Conservation (phyloP, 2,113 vertebrate genomes). For the Gavialis gangeticus region DNA sequence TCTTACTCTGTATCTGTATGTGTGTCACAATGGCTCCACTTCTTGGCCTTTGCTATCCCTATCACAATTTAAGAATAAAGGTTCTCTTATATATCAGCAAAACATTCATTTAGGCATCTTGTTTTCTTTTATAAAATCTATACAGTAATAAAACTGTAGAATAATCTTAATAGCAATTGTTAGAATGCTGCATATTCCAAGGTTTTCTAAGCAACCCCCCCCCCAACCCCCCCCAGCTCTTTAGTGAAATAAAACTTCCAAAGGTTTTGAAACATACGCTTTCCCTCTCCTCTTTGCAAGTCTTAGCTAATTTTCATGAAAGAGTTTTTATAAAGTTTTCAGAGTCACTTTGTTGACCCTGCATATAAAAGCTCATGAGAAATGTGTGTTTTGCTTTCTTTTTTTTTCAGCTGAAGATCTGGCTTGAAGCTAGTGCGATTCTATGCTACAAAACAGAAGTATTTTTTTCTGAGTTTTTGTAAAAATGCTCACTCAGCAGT, state of each 20-base stretch:
- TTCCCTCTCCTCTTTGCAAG: background rate
- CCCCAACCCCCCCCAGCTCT: too few species aligned
- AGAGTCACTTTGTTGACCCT: constrained; percentile 9
- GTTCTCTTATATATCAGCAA: background rate
- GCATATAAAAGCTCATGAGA: constrained; percentile 21
- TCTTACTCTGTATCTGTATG: too few species aligned
- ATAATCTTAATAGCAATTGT: background rate
- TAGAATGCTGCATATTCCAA: background rate
- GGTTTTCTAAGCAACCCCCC: background rate
- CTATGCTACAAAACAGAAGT: background rate
- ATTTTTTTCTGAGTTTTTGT: background rate
- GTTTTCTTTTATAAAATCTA: background rate
- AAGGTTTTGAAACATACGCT: constrained; percentile 10
- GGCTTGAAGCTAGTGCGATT: background rate
- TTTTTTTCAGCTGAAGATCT: background rate
- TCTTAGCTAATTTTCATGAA: constrained; percentile 15
- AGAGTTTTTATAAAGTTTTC: constrained; percentile 10
- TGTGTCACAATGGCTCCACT: background rate
- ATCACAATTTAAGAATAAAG: background rate
- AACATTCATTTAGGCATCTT: background rate
- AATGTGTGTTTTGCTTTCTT: constrained; percentile 16
- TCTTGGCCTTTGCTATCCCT: background rate
- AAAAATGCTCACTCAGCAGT: background rate
- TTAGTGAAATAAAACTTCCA: background rate
- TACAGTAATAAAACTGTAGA: background rate